Evolutionary conservation across 2,888 invertebrate genomes (phyloP).

Genomic region (Pandemis heparana): DNA sequence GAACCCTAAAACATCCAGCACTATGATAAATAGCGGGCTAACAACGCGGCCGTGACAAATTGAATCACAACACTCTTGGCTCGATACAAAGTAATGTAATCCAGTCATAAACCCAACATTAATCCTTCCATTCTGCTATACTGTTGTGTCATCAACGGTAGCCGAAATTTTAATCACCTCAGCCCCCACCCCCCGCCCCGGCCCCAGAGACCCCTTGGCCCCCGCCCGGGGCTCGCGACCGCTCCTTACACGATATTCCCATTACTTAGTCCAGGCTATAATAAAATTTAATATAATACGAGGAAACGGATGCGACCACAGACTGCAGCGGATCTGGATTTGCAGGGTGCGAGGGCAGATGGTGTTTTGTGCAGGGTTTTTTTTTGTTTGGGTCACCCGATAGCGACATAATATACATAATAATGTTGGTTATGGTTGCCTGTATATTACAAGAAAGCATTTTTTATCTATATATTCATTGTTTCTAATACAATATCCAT

Average conservation of each 20-base stretch:
- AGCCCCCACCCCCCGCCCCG: conserved; percentile 49
- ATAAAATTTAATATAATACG: conserved; percentile 86
- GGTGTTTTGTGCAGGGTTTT: conserved; percentile 58
- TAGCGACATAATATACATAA: too few relatives aligned
- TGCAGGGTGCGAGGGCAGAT: conserved; percentile 61
- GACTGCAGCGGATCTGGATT: conserved; percentile 40
- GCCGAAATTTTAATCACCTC: conserved; percentile 84
- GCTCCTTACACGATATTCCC: conserved; percentile 86
- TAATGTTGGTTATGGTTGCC: too few relatives aligned
- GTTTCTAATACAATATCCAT: too few relatives aligned
- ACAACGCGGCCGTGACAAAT: conserved; percentile 50
- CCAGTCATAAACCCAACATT: conserved; percentile 81
- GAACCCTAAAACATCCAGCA: background rate
- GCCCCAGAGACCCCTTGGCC: conserved; percentile 46
- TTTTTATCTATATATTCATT: too few relatives aligned
- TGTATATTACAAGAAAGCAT: too few relatives aligned
- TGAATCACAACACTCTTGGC: conserved; percentile 68
- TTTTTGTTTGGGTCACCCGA: conserved; percentile 15
- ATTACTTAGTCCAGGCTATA: conserved; percentile 86
- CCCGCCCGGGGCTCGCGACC: conserved; percentile 74
- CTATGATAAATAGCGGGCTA: background rate
- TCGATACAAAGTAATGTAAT: conserved; percentile 76
- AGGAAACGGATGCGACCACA: conserved; percentile 68
- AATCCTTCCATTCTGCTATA: conserved; percentile 78
- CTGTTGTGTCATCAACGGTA: conserved; percentile 83